A percentile compares a stretch with the other conserved stretches of the same genome.
Conservation (phyloP, 2,113 vertebrate species). For the Centropus unirufus region DNA sequence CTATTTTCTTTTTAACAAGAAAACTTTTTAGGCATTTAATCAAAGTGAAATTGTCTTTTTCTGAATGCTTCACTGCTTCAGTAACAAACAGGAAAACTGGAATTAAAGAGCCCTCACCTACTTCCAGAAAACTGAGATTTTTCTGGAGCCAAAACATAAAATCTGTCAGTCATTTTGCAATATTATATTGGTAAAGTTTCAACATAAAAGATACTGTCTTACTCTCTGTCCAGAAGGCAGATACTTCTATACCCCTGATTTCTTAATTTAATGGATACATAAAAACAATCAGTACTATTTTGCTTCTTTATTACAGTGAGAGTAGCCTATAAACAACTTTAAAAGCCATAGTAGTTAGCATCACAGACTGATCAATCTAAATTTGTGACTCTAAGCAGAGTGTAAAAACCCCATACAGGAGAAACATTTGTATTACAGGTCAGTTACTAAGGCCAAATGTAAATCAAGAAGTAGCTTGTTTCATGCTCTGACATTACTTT, state of each 20-base stretch:
- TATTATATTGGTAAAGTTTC: background rate
- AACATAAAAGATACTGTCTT: background rate
- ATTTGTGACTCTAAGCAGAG: background rate
- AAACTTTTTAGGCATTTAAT: slow-evolving; percentile 68
- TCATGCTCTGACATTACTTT: background rate
- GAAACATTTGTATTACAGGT: background rate
- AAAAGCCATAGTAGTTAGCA: background rate
- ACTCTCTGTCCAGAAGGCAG: background rate
- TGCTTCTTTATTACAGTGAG: background rate
- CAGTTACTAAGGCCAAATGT: background rate
- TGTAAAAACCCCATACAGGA: background rate
- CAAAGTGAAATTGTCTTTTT: slow-evolving; percentile 55
- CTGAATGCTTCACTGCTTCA: slow-evolving; percentile 48
- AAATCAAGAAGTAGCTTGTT: background rate
- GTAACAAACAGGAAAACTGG: slow-evolving; percentile 15
- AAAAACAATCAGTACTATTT: background rate
- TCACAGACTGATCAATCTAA: background rate
- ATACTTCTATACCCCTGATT: background rate
- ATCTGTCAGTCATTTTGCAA: background rate
- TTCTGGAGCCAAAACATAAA: background rate
- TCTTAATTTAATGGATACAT: background rate
- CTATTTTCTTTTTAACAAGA: background rate
- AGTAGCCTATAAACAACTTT: background rate
- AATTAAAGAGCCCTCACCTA: slow-evolving; percentile 52
- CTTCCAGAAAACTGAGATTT: background rate